A percentile compares a stretch with the other conserved stretches of the same genome.
phyloP scores from a whole-genome alignment of 2,113 vertebrate genomes.

The Brienomyrus brachyistius region DNA sequence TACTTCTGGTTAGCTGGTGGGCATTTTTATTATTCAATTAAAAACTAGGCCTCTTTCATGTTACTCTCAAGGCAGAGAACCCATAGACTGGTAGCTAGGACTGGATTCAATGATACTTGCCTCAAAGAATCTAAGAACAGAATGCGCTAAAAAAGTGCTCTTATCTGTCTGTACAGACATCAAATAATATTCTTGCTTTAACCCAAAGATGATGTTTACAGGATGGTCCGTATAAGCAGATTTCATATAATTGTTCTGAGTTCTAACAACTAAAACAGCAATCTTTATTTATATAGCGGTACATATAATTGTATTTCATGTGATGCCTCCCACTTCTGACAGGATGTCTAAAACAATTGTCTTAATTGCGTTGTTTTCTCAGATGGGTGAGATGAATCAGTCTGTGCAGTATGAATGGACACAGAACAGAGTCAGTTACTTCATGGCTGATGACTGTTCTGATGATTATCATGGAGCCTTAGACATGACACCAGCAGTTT shows the following conservation, averaged over 20 bases:
- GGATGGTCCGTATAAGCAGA: not conserved
- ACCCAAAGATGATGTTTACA: not conserved
- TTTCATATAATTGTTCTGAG: not conserved
- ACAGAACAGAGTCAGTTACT: not conserved
- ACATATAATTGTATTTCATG: not conserved
- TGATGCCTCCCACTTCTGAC: not conserved
- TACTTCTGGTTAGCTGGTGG: not conserved
- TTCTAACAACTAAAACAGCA: not conserved
- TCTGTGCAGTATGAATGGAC: not conserved
- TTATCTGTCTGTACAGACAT: not conserved
- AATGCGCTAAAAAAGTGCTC: not conserved
- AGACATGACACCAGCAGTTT: not conserved
- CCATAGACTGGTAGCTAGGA: not conserved
- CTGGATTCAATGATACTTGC: not conserved
- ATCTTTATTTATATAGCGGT: not conserved
- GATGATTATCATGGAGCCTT: not conserved
- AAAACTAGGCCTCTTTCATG: conserved; percentile 1
- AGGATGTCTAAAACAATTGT: not conserved
- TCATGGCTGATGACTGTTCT: not conserved
- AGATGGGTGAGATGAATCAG: not conserved
- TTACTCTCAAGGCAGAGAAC: not conserved
- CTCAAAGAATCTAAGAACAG: not conserved
- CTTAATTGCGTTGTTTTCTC: not conserved
- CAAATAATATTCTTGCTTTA: not conserved
- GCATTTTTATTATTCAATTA: conserved; percentile 8